These are phyloP conservation scores for Abrostola tripartita DNA, from an alignment of 2,888 invertebrate genomes.

Conservation along the genomic window DNA sequence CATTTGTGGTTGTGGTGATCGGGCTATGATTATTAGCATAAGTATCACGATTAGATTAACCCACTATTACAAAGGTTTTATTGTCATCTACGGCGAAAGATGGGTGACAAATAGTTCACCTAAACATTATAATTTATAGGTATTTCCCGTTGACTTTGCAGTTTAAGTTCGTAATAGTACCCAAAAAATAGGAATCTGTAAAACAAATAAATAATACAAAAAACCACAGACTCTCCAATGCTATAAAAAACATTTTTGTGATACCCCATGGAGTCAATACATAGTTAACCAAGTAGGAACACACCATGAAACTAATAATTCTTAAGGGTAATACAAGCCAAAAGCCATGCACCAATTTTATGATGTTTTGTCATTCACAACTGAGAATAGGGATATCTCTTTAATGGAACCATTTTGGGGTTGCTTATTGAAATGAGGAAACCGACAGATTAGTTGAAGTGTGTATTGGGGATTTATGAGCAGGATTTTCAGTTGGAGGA, in stretches of 20 bases:
- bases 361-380: conserved; percentile 62
- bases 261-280: neutral
- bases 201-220: neutral
- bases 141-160: no score
- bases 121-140: no score
- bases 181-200: no score
- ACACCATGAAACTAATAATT: conserved; percentile 52
- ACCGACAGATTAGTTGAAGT: conserved; percentile 18
- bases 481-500: conserved; percentile 14
- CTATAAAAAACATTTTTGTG: neutral
- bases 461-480: neutral
- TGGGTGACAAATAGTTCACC: no score
- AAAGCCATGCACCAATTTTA: conserved; percentile 58
- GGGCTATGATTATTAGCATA: no score
- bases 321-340: conserved; percentile 59
- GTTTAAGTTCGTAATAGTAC: no score
- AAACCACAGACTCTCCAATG: neutral
- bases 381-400: conserved; percentile 59
- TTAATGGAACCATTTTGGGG: conserved; percentile 59
- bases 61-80: no score
- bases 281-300: conserved; percentile 5
- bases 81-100: no score
- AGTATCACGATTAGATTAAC: no score
- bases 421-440: conserved; percentile 37
- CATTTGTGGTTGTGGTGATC: no score